These are phyloP conservation scores for Acromyrmex echinatior DNA, from an alignment of 1,140 invertebrate species.

Conservation along the genomic window DNA sequence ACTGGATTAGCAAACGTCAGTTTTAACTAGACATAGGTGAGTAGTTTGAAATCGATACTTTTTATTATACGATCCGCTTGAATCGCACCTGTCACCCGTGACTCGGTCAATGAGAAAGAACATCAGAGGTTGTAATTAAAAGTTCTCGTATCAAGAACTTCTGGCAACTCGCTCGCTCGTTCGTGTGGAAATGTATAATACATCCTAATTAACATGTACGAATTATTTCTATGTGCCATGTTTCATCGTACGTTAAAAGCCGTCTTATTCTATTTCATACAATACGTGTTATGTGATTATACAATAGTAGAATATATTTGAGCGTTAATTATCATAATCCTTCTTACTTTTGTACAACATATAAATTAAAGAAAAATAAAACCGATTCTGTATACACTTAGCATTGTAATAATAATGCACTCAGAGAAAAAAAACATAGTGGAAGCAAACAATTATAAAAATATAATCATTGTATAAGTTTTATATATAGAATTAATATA, in stretches of 20 bases:
- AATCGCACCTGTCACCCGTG: constrained; percentile 52
- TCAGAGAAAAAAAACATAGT: no score
- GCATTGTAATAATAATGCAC: neutral
- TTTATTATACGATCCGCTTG: constrained; percentile 40
- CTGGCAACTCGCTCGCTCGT: constrained; percentile 17
- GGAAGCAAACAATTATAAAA: no score
- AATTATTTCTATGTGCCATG: neutral
- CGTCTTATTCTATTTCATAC: neutral
- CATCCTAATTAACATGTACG: neutral
- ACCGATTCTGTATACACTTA: neutral
- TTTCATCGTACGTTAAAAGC: neutral
- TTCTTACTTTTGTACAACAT: neutral
- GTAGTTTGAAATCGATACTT: constrained; percentile 39
- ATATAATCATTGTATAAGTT: no score
- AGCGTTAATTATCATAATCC: neutral
- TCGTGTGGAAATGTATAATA: neutral
- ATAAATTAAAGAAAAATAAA: neutral
- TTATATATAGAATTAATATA: no score
- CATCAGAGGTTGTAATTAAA: constrained; percentile 56
- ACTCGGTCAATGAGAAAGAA: constrained; percentile 60
- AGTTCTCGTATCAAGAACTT: constrained; percentile 58
- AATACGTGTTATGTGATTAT: neutral
- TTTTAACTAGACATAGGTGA: constrained; percentile 52
- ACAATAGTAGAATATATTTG: neutral
- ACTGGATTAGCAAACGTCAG: constrained; percentile 41